These are phyloP conservation scores for Patella caerulea DNA, from an alignment of 2,888 invertebrate genomes.

Conservation along the genomic window DNA sequence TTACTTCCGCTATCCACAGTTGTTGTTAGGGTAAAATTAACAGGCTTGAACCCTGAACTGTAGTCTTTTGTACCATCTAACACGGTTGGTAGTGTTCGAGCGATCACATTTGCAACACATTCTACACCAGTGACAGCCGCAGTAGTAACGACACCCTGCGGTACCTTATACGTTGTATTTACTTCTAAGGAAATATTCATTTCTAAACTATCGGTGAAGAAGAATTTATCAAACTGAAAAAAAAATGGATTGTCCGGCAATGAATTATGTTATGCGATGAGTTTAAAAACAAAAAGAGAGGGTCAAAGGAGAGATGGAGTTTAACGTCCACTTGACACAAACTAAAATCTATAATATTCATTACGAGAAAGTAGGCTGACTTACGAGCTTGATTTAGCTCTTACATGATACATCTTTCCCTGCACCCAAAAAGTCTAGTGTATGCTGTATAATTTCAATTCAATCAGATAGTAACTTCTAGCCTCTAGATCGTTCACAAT, in stretches of 20 bases:
- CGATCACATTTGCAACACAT: slow-evolving; percentile 34
- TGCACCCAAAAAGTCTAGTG: too few species aligned
- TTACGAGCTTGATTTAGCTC: too few species aligned
- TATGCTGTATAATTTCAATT: too few species aligned
- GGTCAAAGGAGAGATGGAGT: not conserved
- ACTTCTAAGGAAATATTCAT: slow-evolving; percentile 40
- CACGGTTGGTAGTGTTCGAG: slow-evolving; percentile 24
- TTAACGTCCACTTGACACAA: not conserved
- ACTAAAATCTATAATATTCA: too few species aligned
- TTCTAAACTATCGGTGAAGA: slow-evolving; percentile 50
- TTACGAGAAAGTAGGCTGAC: too few species aligned
- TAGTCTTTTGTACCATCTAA: slow-evolving; percentile 33
- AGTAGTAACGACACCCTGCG: slow-evolving; percentile 36
- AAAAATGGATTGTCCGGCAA: not conserved
- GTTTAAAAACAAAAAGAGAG: slow-evolving; percentile 2
- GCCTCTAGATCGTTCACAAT: too few species aligned
- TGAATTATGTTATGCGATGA: too few species aligned
- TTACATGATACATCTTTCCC: too few species aligned
- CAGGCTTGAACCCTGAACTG: slow-evolving; percentile 10
- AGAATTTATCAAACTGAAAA: slow-evolving; percentile 48
- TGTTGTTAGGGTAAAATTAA: not conserved
- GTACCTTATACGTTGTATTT: slow-evolving; percentile 36
- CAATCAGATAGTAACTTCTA: too few species aligned
- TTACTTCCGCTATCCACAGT: too few species aligned
- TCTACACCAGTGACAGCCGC: slow-evolving; percentile 37